phyloP scores from a whole-genome alignment of 2,888 invertebrate species.

The Mactromeris polynyma region DNA sequence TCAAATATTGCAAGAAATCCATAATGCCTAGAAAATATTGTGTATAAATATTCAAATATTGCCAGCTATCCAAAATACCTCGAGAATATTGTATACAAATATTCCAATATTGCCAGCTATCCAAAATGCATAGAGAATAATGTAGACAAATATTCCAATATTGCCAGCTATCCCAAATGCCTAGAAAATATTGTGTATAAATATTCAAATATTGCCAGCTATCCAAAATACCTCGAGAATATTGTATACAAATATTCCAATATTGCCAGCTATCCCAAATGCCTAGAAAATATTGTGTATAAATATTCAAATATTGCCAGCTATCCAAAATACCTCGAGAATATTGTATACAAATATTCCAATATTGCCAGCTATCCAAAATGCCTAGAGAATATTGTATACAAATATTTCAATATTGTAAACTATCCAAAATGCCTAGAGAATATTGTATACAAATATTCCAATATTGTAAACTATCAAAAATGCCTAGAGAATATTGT shows the following conservation, averaged over 20 bases:
- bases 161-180: slow-evolving; percentile 81
- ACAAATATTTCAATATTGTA: not conserved
- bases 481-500: too few relatives aligned
- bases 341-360: too few relatives aligned
- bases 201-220: slow-evolving; percentile 16
- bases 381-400: slow-evolving; percentile 72
- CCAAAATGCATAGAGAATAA: slow-evolving; percentile 82
- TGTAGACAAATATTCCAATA: not conserved
- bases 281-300: slow-evolving; percentile 72
- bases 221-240: slow-evolving; percentile 83
- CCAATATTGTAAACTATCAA: too few relatives aligned
- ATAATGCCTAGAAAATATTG: slow-evolving; percentile 79
- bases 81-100: slow-evolving; percentile 51
- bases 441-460: too few relatives aligned
- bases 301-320: not conserved
- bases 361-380: too few relatives aligned
- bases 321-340: too few relatives aligned
- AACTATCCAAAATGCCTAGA: too few relatives aligned
- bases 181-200: slow-evolving; percentile 70
- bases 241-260: slow-evolving; percentile 5
- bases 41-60: not conserved
- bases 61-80: slow-evolving; percentile 83
- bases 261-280: slow-evolving; percentile 79
- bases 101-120: slow-evolving; percentile 65
- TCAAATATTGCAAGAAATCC: slow-evolving; percentile 74